Evolutionary conservation across 2,888 invertebrate species (phyloP).

Genomic region (Acanthosepion pharaonis): DNA sequence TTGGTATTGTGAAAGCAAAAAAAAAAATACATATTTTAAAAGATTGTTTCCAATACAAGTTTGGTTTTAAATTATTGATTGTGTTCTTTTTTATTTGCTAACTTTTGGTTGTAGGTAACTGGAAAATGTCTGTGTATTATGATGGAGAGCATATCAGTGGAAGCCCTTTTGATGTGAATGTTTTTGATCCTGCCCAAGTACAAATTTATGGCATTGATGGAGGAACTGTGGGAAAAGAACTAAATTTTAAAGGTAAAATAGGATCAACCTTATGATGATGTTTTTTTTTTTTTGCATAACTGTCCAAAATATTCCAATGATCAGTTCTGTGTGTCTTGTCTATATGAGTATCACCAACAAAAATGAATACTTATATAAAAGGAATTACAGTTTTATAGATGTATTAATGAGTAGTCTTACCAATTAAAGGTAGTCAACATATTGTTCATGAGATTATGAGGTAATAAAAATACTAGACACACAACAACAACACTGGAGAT

Average conservation of each 20-base stretch:
- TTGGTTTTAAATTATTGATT: no score
- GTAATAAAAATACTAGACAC: no score
- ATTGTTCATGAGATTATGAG: no score
- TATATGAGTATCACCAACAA: not conserved
- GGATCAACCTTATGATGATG: not conserved
- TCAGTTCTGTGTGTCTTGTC: not conserved
- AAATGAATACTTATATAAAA: not conserved
- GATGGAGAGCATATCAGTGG: slow-evolving; percentile 96
- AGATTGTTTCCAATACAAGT: no score
- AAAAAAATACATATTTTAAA: no score
- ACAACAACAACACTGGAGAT: no score
- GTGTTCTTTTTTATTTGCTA: not conserved
- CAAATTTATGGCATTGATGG: slow-evolving; percentile 79
- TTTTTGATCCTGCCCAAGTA: slow-evolving; percentile 93
- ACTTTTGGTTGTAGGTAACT: slow-evolving; percentile 80
- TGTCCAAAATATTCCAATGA: not conserved
- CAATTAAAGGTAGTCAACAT: no score
- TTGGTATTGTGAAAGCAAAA: no score
- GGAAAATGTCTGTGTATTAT: slow-evolving; percentile 96
- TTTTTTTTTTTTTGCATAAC: not conserved
- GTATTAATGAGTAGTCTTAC: no score
- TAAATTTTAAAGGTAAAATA: slow-evolving; percentile 76
- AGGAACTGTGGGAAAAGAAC: slow-evolving; percentile 76
- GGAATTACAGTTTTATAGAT: no score
- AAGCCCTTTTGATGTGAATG: slow-evolving; percentile 96